Evolutionary conservation across 2,888 invertebrate species (phyloP), one percentile per base, ranked within the genome.

Genomic region (Xylocampa areola): DNA sequence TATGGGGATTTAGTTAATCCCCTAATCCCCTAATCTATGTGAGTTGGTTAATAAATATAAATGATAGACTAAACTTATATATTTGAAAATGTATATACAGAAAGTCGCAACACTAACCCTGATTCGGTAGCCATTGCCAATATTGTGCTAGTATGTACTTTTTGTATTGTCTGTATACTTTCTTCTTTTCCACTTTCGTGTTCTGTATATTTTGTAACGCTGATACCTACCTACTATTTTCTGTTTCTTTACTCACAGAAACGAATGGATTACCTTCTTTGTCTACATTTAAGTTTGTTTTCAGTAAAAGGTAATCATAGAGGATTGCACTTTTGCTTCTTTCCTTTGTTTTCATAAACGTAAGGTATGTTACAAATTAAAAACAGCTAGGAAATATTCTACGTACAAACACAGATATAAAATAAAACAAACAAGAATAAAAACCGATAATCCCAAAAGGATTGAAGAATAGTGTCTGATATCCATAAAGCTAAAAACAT

Each of bases 401-500:
- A n/a, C n/a, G n/a, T n/a, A n/a, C n/a, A n/a, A n/a, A n/a, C n/a
- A n/a, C n/a, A n/a, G n/a, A 25, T 8, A 25, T 33, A 25, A 2
- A 30, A 36, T 45, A 41, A 36, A 50, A 30, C 0, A 5, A 6
- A 14, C 8, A 25, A 44, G n/a, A 11, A 50, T 40, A 41, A 47
- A 66, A 61, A 25, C 14, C 4, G 36, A 5, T 68, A 49, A 72
- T 49, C 49, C 33, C 11, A 17, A 27, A 43, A 62, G 25, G 41
- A 57, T 52, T 49, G 51, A 29, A 52, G 40, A 51, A 68, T 58
- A 73, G 55, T 69, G 54, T 58, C 62, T 21, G 54, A 63, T 25
- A 61, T 52, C 52, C 59, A 64, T 59, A 71, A 64, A 60, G 45
- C 59, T 50, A 32, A 23, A 10, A 53, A 44, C 32, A 60, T 64